Conservation (phyloP, 1,140 invertebrate genomes). For the Calliphora vicina region DNA sequence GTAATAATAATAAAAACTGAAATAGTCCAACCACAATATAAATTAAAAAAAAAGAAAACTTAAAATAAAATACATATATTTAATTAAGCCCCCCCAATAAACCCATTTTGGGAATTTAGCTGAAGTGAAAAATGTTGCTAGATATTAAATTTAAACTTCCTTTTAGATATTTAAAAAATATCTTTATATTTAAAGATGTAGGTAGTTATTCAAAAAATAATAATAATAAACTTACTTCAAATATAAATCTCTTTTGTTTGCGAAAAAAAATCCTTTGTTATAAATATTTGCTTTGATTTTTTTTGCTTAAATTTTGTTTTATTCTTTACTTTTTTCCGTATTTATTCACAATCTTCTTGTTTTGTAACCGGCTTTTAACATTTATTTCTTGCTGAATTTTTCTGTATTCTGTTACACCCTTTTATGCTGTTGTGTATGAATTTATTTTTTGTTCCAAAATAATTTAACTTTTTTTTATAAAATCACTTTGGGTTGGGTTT, state of each 20-base stretch:
- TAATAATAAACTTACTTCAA: neutral
- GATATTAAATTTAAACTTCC: too few species aligned
- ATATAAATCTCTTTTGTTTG: neutral
- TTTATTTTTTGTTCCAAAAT: constrained; percentile 8
- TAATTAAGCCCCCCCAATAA: neutral
- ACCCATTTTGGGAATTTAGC: too few species aligned
- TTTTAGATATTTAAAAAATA: too few species aligned
- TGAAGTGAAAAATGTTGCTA: too few species aligned
- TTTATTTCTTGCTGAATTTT: neutral
- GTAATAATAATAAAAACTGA: neutral
- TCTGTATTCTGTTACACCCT: neutral
- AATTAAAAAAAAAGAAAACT: neutral
- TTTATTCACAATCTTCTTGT: neutral
- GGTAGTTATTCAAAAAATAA: too few species aligned
- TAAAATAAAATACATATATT: neutral
- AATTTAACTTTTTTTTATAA: neutral
- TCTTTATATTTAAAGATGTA: too few species aligned
- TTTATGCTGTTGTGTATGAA: neutral
- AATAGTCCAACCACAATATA: neutral
- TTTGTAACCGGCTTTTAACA: neutral
- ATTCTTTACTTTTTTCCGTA: constrained; percentile 11
- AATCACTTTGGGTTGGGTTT: neutral
- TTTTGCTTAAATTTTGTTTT: neutral
- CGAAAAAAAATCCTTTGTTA: constrained; percentile 2
- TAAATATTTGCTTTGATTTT: constrained; percentile 25